Evolutionary conservation across 2,113 vertebrate species (phyloP).

Genomic region (Porphyrio hochstetteri): DNA sequence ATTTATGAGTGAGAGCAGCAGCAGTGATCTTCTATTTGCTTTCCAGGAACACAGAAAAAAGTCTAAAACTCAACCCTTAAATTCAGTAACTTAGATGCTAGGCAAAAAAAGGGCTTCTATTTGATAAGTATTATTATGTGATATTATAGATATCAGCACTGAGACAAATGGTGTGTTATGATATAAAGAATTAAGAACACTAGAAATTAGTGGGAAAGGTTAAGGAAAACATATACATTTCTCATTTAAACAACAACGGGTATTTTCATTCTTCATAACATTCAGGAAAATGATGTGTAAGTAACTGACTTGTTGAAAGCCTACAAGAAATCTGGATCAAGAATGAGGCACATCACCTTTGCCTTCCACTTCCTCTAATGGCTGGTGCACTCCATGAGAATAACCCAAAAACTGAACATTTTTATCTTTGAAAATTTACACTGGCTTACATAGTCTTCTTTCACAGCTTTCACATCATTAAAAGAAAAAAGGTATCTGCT

Average conservation of each 20-base stretch:
- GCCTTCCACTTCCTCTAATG: not conserved
- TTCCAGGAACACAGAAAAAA: not conserved
- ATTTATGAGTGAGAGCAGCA: not conserved
- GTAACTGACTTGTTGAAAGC: not conserved
- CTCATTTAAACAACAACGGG: not conserved
- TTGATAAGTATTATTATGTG: not conserved
- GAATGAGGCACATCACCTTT: not conserved
- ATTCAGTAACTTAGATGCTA: not conserved
- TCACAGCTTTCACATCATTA: not conserved
- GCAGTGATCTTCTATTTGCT: not conserved
- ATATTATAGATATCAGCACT: not conserved
- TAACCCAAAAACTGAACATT: not conserved
- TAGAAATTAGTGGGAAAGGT: not conserved
- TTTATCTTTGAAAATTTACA: not conserved
- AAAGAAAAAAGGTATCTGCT: not conserved
- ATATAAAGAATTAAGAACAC: not conserved
- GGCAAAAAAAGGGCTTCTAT: not conserved
- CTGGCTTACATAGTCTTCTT: not conserved
- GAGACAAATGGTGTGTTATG: not conserved
- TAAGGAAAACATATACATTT: not conserved
- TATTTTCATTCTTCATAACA: not conserved
- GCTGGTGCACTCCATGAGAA: not conserved
- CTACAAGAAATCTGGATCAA: not conserved
- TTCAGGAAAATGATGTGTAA: not conserved
- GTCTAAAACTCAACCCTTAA: not conserved